Evolutionary conservation across 2,113 vertebrate genomes (phyloP), one percentile per base, ranked within the genome.

Genomic region (Cathartes aura): DNA sequence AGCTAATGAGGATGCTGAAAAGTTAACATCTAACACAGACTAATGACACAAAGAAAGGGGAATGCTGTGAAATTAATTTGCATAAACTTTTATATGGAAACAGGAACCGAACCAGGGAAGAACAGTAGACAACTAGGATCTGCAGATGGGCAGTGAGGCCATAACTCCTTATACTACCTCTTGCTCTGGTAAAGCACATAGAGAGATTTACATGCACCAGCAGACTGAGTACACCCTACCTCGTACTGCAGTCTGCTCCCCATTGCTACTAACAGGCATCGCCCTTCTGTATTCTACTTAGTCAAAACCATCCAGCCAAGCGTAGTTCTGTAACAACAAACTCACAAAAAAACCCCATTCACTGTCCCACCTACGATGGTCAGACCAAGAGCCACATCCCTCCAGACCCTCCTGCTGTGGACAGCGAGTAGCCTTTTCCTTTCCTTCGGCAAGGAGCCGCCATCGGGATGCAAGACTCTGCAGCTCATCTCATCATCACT

Each of bases 191-290:
- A 42, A 91, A 64, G 26, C 38, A 59, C 47, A 24, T 2, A 2
- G 24, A 42, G 34, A 81, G n/a, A 47, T 72, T 21, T 15, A 30
- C 3, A 1, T 42, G 23, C 27, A 47, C 5, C 60, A 74, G 38
- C 56, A 86, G 18, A 9, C 19, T 11, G 12, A 73, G n/a, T 5
- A 32, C 6, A 48, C 12, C 10, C 14, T 59, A 20, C 38, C n/a
- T 64, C 1, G 1, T 32, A 12, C 43, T 59, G 24, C 20, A 13
- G 11, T 8, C 32, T 70, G 34, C 29, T 67, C 36, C 36, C 43
- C 40, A 15, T 6, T 6, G 8, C 59, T 72, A 0, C 34, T 15
- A 13, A 48, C 0, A 1, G 70, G n/a, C 18, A 55, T 60, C 3
- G 1, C 23, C 42, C 32, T 63, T 52, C 45, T 8, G 0, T 5